Evolutionary conservation across 1,140 invertebrate genomes (phyloP).

Genomic region (Metopolophium dirhodum): DNA sequence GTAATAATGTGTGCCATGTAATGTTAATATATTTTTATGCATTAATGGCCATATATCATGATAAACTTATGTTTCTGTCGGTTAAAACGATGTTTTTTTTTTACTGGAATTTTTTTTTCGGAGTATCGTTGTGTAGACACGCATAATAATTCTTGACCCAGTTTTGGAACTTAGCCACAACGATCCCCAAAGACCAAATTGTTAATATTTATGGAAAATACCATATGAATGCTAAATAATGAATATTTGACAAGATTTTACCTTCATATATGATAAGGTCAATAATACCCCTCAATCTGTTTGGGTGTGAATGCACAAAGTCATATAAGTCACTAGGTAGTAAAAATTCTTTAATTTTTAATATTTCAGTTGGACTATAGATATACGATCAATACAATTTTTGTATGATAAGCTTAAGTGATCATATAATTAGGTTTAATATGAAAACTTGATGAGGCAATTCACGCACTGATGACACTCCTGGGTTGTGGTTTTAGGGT

Average conservation of each 20-base stretch:
- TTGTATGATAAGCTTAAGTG: too few species aligned
- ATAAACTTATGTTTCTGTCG: constrained; percentile 5
- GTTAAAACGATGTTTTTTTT: not conserved
- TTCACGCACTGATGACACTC: not conserved
- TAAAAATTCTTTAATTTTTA: not conserved
- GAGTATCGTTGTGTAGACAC: not conserved
- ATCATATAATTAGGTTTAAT: not conserved
- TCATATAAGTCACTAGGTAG: not conserved
- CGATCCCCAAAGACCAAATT: not conserved
- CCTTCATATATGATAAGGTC: not conserved
- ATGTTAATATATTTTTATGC: not conserved
- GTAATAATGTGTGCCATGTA: not conserved
- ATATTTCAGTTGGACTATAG: too few species aligned
- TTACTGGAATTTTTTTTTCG: not conserved
- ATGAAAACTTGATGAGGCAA: not conserved
- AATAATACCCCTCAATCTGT: not conserved
- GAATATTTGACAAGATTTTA: not conserved
- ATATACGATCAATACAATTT: too few species aligned
- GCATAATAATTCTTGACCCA: constrained; percentile 18
- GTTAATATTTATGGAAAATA: not conserved
- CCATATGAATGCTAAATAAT: not conserved
- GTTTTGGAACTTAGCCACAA: constrained; percentile 19
- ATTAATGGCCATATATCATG: constrained; percentile 8
- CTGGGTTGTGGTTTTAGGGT: not conserved
- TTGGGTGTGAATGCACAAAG: not conserved